Percentiles rank a stretch among this genome's conserved stretches.
These are phyloP conservation scores for Timandra comae DNA, from an alignment of 2,888 invertebrate genomes.

Conservation along the genomic window DNA sequence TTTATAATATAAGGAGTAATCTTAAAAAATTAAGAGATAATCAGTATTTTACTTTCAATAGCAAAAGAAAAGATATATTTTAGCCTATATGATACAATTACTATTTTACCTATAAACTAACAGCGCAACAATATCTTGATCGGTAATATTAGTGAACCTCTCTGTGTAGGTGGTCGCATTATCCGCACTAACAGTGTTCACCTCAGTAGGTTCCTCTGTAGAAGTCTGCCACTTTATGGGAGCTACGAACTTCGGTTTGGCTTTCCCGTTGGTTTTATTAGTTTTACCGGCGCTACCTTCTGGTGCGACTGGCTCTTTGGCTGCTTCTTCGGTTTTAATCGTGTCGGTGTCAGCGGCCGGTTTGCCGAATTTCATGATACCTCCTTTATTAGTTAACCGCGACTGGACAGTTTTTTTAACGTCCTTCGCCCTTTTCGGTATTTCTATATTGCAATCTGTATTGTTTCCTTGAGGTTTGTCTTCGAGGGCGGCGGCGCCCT, in stretches of 20 bases:
- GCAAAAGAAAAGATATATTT: too few relatives aligned
- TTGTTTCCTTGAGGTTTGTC: too few relatives aligned
- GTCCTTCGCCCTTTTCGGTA: slow-evolving; percentile 1
- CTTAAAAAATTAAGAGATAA: too few relatives aligned
- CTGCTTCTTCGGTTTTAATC: slow-evolving; percentile 7
- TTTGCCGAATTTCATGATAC: slow-evolving; percentile 56
- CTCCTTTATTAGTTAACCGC: slow-evolving; percentile 51
- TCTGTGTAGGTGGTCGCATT: slow-evolving; percentile 21
- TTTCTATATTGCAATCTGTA: neutral
- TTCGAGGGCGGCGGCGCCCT: too few relatives aligned
- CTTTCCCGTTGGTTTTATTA: slow-evolving; percentile 25
- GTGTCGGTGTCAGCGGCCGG: slow-evolving; percentile 21
- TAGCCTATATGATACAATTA: too few relatives aligned
- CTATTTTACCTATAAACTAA: slow-evolving; percentile 35
- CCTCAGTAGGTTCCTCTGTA: slow-evolving; percentile 38
- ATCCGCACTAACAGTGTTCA: slow-evolving; percentile 30
- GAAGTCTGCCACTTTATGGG: slow-evolving; percentile 52
- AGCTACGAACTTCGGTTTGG: slow-evolving; percentile 44
- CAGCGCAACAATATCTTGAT: slow-evolving; percentile 27
- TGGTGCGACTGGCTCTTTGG: slow-evolving; percentile 3
- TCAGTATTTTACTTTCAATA: too few relatives aligned
- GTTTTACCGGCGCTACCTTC: neutral
- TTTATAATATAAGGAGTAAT: neutral
- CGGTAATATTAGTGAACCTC: slow-evolving; percentile 7
- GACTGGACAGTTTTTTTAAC: slow-evolving; percentile 47